Conservation (phyloP, 2,888 invertebrate genomes). For the Nomada ruficornis region DNA sequence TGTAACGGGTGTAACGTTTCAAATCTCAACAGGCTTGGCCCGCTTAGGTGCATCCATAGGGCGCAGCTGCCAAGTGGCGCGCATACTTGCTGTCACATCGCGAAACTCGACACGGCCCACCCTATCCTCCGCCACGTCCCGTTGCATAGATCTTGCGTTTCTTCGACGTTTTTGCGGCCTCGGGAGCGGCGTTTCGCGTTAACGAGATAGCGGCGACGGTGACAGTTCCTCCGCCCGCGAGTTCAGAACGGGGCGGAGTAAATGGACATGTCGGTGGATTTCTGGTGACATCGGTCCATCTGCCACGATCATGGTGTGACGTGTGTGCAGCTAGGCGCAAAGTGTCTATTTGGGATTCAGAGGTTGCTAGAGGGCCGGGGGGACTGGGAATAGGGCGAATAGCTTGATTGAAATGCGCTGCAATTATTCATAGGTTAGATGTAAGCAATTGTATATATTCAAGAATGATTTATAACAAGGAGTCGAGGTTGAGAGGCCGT, state of each 20-base stretch:
- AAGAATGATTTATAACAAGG: no score
- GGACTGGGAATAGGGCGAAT: no score
- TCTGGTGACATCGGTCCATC: constrained; percentile 25
- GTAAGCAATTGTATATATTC: not conserved
- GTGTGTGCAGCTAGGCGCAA: constrained; percentile 1
- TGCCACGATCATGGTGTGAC: constrained; percentile 18
- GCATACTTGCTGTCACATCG: constrained; percentile 71
- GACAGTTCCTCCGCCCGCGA: constrained; percentile 19
- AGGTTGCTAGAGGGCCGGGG: not conserved
- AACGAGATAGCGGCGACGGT: constrained; percentile 18
- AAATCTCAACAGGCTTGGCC: constrained; percentile 74
- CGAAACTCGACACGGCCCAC: constrained; percentile 71
- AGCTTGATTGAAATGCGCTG: no score
- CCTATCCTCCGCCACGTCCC: constrained; percentile 43
- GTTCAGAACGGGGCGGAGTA: not conserved
- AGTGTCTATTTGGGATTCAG: not conserved
- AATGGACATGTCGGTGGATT: constrained; percentile 29
- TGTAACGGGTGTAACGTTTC: constrained; percentile 76
- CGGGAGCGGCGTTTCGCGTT: constrained; percentile 4
- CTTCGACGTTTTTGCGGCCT: constrained; percentile 2
- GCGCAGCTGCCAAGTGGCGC: constrained; percentile 73
- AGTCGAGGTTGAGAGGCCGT: no score
- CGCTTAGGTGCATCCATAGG: constrained; percentile 63
- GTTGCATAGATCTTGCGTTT: constrained; percentile 6
- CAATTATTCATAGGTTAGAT: no score